phyloP scores from a whole-genome alignment of 1,140 invertebrate species.

The Asobara japonica region DNA sequence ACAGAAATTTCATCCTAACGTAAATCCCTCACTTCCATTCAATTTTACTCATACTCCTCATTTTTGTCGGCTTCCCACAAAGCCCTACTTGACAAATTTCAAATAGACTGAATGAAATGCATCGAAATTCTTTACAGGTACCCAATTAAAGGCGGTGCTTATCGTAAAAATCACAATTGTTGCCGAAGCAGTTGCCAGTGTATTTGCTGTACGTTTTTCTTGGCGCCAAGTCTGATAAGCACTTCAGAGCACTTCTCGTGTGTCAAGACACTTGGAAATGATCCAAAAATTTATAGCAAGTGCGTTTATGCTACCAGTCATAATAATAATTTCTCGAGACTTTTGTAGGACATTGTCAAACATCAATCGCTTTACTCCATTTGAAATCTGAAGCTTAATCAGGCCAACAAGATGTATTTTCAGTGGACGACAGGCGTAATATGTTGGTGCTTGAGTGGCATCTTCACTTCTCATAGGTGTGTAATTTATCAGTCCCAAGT shows the following conservation, averaged over 20 bases:
- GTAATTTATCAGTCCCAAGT: slow-evolving; percentile 24
- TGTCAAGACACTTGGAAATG: slow-evolving; percentile 15
- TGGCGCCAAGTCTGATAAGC: slow-evolving; percentile 9
- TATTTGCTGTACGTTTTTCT: not conserved
- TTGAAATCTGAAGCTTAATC: not conserved
- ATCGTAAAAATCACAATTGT: slow-evolving; percentile 18
- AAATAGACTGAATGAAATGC: not conserved
- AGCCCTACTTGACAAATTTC: not conserved
- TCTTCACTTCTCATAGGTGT: slow-evolving; percentile 14
- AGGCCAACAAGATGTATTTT: too few relatives aligned
- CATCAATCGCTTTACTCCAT: not conserved
- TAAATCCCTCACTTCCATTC: slow-evolving; percentile 15
- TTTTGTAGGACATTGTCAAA: not conserved
- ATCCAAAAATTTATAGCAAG: slow-evolving; percentile 12
- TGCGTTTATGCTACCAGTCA: not conserved
- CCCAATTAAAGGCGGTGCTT: slow-evolving; percentile 2
- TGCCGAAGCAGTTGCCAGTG: not conserved
- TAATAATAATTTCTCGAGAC: not conserved
- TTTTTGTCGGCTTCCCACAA: not conserved
- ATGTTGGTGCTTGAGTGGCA: too few relatives aligned
- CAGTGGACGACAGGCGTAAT: too few relatives aligned
- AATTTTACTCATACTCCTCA: not conserved
- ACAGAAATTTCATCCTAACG: not conserved
- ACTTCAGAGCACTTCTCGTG: slow-evolving; percentile 14
- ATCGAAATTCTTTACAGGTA: not conserved